phyloP scores from a whole-genome alignment of 2,888 invertebrate genomes.

The Lithodes maja region DNA sequence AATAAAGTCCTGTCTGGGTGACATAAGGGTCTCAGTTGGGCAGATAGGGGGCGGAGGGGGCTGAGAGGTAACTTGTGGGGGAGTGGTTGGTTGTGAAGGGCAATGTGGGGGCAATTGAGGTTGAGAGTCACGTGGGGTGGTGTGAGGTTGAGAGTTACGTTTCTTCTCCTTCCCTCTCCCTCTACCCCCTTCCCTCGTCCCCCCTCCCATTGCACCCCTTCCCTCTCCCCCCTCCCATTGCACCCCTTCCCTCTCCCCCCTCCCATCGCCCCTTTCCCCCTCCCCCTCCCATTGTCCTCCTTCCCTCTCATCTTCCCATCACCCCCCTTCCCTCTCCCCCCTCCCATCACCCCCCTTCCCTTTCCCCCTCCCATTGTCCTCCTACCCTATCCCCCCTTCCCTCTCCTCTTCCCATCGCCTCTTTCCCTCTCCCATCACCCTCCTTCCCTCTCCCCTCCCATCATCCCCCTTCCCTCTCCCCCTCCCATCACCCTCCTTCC shows the following conservation, averaged over 20 bases:
- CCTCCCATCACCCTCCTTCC: background rate
- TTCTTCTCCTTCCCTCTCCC: background rate
- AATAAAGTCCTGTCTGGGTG: too few species aligned
- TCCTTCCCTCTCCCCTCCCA: background rate
- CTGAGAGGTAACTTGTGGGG: too few species aligned
- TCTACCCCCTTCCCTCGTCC: background rate
- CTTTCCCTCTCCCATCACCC: background rate
- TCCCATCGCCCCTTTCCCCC: background rate
- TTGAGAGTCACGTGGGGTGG: too few species aligned
- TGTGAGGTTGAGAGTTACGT: too few species aligned
- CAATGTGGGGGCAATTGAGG: too few species aligned
- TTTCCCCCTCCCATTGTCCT: background rate
- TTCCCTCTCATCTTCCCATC: slow-evolving; percentile 29
- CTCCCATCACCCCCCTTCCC: background rate
- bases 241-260: background rate
- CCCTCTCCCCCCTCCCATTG: background rate
- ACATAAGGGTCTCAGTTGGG: too few species aligned
- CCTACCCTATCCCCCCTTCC: background rate
- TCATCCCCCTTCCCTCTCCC: background rate
- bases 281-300: background rate
- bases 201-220: background rate
- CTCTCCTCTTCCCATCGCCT: background rate
- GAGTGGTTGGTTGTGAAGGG: too few species aligned
- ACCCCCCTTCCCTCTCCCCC: slow-evolving; percentile 13
- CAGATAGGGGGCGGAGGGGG: too few species aligned